These are phyloP conservation scores for Lottia scabra DNA, from an alignment of 2,888 invertebrate genomes.

Conservation along the genomic window DNA sequence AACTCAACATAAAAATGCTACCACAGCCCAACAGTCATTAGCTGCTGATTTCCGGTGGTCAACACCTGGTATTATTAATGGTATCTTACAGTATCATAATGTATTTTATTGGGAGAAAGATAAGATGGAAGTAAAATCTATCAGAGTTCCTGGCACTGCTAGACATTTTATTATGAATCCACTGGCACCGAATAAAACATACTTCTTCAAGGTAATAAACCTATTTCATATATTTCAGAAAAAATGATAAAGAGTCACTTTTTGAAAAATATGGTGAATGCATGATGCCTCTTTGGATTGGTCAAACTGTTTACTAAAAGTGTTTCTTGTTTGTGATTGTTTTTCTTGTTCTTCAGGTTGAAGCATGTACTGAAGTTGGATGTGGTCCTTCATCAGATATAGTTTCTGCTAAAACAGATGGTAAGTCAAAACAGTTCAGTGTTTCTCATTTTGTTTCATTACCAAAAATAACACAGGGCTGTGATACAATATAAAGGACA, in stretches of 20 bases:
- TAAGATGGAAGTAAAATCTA: conserved; percentile 18
- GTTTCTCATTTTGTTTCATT: no score
- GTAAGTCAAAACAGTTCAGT: conserved; percentile 38
- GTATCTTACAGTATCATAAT: conserved; percentile 80
- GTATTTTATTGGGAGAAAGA: conserved; percentile 66
- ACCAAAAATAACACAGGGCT: no score
- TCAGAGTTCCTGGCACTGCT: conserved; percentile 37
- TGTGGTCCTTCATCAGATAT: conserved; percentile 79
- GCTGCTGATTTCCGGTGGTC: conserved; percentile 85
- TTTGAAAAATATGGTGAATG: no score
- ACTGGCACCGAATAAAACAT: conserved; percentile 46
- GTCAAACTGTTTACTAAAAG: no score
- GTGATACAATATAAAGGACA: no score
- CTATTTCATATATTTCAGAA: no score
- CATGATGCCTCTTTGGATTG: no score
- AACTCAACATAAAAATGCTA: conserved; percentile 68
- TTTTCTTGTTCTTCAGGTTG: conserved; percentile 76
- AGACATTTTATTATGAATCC: conserved; percentile 52
- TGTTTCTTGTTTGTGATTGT: no score
- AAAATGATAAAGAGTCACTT: no score
- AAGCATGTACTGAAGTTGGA: conserved; percentile 84
- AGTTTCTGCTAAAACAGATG: conserved; percentile 77
- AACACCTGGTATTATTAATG: conserved; percentile 80
- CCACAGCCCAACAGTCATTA: conserved; percentile 47
- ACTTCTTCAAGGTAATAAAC: conserved; percentile 49